Conservation (phyloP, 2,888 invertebrate species). For the Drosophila koepferae region DNA sequence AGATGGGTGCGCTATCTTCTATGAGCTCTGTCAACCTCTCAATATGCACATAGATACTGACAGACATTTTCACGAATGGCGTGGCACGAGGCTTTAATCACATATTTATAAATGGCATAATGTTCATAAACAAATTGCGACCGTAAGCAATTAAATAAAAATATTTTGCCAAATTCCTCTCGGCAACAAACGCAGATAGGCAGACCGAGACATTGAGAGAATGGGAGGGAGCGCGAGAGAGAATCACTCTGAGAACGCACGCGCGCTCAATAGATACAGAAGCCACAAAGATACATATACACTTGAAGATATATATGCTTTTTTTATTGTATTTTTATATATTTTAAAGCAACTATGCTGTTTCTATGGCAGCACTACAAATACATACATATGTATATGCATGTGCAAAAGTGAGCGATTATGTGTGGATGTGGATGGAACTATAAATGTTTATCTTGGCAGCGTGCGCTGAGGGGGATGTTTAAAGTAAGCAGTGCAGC, state of each 20-base stretch:
- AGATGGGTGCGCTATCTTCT: slow-evolving; percentile 13
- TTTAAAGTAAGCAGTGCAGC: not conserved
- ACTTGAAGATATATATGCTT: slow-evolving; percentile 60
- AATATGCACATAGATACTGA: not conserved
- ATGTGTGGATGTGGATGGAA: not conserved
- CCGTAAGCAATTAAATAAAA: slow-evolving; percentile 47
- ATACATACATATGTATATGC: not conserved
- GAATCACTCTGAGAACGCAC: slow-evolving; percentile 56
- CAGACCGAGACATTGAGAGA: not conserved
- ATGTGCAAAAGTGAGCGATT: slow-evolving; percentile 3
- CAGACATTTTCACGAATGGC: slow-evolving; percentile 1
- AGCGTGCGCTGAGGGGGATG: slow-evolving; percentile 11
- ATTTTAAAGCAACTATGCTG: slow-evolving; percentile 35
- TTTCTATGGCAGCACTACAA: slow-evolving; percentile 25
- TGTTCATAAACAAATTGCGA: slow-evolving; percentile 48
- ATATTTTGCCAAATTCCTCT: slow-evolving; percentile 32
- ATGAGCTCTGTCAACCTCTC: not conserved
- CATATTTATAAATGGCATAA: slow-evolving; percentile 44
- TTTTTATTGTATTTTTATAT: slow-evolving; percentile 20
- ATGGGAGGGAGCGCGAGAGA: slow-evolving; percentile 1
- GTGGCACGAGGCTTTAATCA: slow-evolving; percentile 22
- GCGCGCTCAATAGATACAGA: slow-evolving; percentile 63
- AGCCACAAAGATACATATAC: slow-evolving; percentile 29
- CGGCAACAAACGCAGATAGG: slow-evolving; percentile 6
- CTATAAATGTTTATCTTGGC: slow-evolving; percentile 27